Evolutionary conservation across 2,113 vertebrate species (phyloP).

Genomic region (Spermophilus dauricus): DNA sequence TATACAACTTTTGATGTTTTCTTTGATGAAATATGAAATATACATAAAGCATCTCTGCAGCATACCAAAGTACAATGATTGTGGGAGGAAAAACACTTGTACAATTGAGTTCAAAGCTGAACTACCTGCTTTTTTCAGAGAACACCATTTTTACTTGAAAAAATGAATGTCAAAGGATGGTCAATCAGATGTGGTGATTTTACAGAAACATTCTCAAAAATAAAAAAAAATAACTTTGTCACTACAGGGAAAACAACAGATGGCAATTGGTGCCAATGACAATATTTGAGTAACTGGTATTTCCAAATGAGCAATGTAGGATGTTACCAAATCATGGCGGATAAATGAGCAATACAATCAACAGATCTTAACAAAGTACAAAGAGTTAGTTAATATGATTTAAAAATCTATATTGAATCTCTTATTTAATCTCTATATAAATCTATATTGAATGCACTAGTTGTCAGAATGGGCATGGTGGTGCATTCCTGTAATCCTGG

Average conservation of each 20-base stretch:
- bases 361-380: neutral
- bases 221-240: neutral
- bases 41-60: neutral
- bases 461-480: neutral
- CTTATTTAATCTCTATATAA: neutral
- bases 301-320: neutral
- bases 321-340: neutral
- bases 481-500: neutral
- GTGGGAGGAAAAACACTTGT: neutral
- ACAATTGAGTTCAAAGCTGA: neutral
- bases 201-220: neutral
- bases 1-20: neutral
- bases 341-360: neutral
- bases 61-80: neutral
- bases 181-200: neutral
- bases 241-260: neutral
- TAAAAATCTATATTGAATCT: neutral
- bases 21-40: neutral
- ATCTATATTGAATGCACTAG: neutral
- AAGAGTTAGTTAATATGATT: neutral
- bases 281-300: neutral
- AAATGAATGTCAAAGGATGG: neutral
- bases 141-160: conserved; percentile 9
- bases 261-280: neutral
- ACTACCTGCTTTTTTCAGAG: neutral